phyloP scores from a whole-genome alignment of 1,140 invertebrate genomes.

The Eufriesea mexicana region DNA sequence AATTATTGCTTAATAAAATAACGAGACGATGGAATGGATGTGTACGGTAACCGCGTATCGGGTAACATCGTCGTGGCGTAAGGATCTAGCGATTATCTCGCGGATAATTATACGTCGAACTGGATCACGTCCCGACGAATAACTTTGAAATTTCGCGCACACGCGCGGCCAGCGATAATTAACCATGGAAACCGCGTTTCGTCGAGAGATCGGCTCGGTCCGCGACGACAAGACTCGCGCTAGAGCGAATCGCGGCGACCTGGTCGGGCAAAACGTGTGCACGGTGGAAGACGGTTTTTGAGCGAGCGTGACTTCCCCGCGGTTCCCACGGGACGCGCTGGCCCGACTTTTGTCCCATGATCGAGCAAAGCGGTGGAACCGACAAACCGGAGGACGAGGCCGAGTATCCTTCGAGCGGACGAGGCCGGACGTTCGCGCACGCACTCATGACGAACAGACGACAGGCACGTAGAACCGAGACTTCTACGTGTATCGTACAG shows the following conservation, averaged over 20 bases:
- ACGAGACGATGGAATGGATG: conserved; percentile 32
- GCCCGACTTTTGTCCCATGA: conserved; percentile 67
- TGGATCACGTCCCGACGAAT: conserved; percentile 23
- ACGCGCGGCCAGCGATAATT: no score
- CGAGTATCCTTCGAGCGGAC: conserved; percentile 63
- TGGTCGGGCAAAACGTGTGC: conserved; percentile 47
- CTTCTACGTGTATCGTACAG: conserved; percentile 61
- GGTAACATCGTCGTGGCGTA: conserved; percentile 38
- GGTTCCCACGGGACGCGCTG: conserved; percentile 64
- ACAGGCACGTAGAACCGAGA: conserved; percentile 61
- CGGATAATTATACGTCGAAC: conserved; percentile 45
- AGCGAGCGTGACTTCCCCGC: conserved; percentile 59
- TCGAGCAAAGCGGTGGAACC: conserved; percentile 51
- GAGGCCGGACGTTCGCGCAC: conserved; percentile 64
- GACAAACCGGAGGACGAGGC: conserved; percentile 25
- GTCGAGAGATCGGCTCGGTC: not conserved
- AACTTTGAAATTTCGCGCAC: conserved; percentile 15
- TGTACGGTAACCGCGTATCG: conserved; percentile 12
- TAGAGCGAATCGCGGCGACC: conserved; percentile 15
- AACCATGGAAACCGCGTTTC: no score
- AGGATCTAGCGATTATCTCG: conserved; percentile 51
- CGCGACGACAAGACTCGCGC: not conserved
- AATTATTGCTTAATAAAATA: conserved; percentile 63
- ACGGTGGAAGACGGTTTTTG: conserved; percentile 52
- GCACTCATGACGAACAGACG: conserved; percentile 64